Conservation (phyloP, 2,888 invertebrate genomes). For the Tipula confusa region DNA sequence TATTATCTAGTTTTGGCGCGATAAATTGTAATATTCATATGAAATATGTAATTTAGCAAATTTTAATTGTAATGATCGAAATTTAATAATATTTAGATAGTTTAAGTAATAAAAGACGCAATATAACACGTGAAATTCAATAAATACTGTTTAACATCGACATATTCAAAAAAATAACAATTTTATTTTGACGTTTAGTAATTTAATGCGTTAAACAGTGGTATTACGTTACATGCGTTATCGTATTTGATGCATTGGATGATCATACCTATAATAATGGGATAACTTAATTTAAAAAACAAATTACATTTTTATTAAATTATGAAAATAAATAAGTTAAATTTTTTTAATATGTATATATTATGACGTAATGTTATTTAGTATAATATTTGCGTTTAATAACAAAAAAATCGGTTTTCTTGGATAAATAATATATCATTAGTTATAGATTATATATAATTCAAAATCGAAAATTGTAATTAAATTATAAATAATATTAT, state of each 20-base stretch:
- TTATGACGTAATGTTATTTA: too few species aligned
- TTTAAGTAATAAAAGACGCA: background rate
- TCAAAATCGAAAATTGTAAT: too few species aligned
- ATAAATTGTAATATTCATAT: background rate
- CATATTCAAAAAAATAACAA: background rate
- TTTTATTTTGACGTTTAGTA: background rate
- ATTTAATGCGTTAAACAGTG: background rate
- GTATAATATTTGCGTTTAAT: too few species aligned
- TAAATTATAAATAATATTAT: too few species aligned
- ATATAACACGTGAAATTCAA: background rate
- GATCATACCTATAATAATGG: too few species aligned
- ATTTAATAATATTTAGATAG: background rate
- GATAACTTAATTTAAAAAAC: too few species aligned
- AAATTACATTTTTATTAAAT: too few species aligned
- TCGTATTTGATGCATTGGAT: background rate
- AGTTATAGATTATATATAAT: too few species aligned
- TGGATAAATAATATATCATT: too few species aligned
- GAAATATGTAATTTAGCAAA: background rate
- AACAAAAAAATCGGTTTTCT: too few species aligned
- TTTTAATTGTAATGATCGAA: background rate
- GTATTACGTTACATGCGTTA: background rate
- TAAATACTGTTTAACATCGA: background rate
- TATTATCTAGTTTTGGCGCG: background rate
- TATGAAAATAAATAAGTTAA: background rate
- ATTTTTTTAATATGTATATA: too few species aligned